These are phyloP conservation scores for Drosophila emarginata DNA, from an alignment of 2,888 invertebrate species.

Conservation along the genomic window DNA sequence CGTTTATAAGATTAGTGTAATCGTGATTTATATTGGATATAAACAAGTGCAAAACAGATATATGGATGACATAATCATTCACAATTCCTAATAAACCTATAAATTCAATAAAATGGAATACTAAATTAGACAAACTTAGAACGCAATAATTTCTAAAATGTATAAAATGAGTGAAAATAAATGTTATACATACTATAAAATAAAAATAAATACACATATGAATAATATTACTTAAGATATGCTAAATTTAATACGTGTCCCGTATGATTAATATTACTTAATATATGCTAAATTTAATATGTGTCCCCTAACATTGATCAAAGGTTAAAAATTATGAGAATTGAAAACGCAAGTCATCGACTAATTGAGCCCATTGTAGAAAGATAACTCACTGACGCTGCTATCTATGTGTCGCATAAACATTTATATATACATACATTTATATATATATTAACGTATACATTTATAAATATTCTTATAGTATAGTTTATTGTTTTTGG, in stretches of 20 bases:
- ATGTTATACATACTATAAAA: too few relatives aligned
- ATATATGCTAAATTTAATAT: not conserved
- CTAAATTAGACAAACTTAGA: too few relatives aligned
- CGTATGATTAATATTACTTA: too few relatives aligned
- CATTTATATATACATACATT: not conserved
- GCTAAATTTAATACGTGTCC: not conserved
- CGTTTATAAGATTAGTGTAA: too few relatives aligned
- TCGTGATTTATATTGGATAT: too few relatives aligned
- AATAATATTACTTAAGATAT: not conserved
- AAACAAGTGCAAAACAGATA: too few relatives aligned
- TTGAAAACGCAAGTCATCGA: not conserved
- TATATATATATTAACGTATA: not conserved
- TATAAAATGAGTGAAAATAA: too few relatives aligned
- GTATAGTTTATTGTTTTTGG: slow-evolving; percentile 16
- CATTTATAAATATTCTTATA: slow-evolving; percentile 36
- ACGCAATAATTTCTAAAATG: too few relatives aligned
- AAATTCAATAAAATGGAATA: too few relatives aligned
- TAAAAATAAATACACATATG: too few relatives aligned
- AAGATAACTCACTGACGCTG: not conserved
- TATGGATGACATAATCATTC: too few relatives aligned
- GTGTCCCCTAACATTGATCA: not conserved
- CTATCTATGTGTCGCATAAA: not conserved
- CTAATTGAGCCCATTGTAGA: slow-evolving; percentile 2
- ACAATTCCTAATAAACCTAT: too few relatives aligned
- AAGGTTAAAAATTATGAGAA: not conserved